A percentile compares a stretch with the other conserved stretches of the same genome.
These are phyloP conservation scores for Dicrurus megarhynchus DNA, from an alignment of 2,113 vertebrate species.

Conservation along the genomic window DNA sequence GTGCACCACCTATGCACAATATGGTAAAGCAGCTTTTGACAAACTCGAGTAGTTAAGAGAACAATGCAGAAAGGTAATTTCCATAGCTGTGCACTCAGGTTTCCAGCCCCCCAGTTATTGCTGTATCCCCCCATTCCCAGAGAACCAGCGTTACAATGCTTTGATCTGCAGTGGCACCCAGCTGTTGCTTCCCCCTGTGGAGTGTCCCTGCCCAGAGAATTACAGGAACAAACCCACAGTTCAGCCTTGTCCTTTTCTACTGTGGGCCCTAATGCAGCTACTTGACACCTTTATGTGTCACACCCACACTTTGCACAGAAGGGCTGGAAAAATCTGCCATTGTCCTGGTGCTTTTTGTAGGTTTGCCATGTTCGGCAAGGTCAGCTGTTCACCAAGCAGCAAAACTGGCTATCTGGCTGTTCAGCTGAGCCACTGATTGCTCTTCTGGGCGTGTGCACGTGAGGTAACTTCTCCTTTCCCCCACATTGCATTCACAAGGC, in stretches of 20 bases:
- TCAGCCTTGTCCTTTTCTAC: background rate
- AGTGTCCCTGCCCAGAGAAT: background rate
- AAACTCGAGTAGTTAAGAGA: background rate
- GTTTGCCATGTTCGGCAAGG: background rate
- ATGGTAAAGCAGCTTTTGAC: background rate
- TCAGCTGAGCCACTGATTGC: background rate
- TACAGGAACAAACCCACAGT: background rate
- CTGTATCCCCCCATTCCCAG: background rate
- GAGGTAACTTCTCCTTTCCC: background rate
- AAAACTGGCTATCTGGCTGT: background rate
- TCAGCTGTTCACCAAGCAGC: constrained; percentile 10
- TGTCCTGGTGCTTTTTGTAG: background rate
- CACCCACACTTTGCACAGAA: background rate
- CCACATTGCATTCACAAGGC: background rate
- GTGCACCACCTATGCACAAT: constrained; percentile 9
- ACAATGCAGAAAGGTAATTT: background rate
- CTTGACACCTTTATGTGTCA: background rate
- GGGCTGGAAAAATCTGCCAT: background rate
- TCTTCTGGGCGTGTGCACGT: background rate
- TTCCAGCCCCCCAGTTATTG: background rate
- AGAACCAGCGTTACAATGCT: background rate
- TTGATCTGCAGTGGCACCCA: background rate
- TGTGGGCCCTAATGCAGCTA: background rate
- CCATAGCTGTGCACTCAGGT: background rate
- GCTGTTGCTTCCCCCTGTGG: background rate